Conservation (phyloP, 2,113 vertebrate species). For the Osmerus eperlanus region DNA sequence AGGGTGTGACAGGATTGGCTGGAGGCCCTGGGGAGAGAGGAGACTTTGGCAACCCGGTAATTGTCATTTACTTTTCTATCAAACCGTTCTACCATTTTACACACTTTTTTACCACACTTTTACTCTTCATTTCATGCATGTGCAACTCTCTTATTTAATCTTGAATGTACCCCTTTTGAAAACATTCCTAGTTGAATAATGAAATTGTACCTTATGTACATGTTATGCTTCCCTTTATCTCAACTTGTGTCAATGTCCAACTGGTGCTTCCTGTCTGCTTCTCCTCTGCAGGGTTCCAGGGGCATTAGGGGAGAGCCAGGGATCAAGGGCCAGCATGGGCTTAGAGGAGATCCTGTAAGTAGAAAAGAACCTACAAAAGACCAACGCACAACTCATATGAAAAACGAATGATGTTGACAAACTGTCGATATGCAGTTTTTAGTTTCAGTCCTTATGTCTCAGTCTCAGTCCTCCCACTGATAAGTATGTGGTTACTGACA, state of each 20-base stretch:
- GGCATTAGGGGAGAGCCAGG: slow-evolving; percentile 72
- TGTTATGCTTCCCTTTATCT: no score
- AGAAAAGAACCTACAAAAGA: neutral
- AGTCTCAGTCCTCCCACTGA: no score
- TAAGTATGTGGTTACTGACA: no score
- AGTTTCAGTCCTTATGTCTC: no score
- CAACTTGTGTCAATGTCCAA: no score
- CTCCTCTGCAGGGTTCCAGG: slow-evolving; percentile 71
- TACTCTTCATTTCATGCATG: no score
- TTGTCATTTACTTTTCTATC: neutral
- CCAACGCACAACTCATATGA: neutral
- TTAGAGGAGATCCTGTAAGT: slow-evolving; percentile 83
- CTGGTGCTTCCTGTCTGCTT: slow-evolving; percentile 18
- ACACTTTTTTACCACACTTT: neutral
- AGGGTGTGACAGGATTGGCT: slow-evolving; percentile 72
- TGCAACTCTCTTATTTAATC: no score
- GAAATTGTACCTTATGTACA: no score
- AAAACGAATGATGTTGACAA: neutral
- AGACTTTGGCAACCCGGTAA: slow-evolving; percentile 71
- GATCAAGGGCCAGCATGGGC: slow-evolving; percentile 70
- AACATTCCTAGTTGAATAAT: no score
- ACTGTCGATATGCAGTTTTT: no score
- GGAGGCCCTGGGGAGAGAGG: slow-evolving; percentile 74
- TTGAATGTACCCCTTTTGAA: no score
- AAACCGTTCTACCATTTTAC: slow-evolving; percentile 2